Evolutionary conservation across 1,140 invertebrate species (phyloP).

Genomic region (Tetragonula clypearis): DNA sequence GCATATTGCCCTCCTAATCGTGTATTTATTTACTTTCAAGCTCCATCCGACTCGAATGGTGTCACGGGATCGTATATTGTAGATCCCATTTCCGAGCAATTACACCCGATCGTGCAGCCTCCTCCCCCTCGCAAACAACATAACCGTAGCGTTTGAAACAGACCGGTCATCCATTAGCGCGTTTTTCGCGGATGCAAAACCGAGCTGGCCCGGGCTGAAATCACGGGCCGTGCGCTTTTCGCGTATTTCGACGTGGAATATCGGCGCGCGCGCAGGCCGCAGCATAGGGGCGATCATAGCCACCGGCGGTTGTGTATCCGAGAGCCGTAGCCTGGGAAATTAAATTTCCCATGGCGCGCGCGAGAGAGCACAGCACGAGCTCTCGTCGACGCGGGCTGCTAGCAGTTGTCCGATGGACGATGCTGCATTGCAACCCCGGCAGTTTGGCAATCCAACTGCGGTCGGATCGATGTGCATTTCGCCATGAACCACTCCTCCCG

Average conservation of each 20-base stretch:
- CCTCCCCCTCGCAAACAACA: background rate
- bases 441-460: conserved; percentile 77
- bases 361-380: conserved; percentile 14
- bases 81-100: background rate
- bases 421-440: conserved; percentile 73
- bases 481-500: conserved; percentile 30
- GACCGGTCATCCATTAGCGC: background rate
- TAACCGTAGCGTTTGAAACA: background rate
- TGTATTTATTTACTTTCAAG: background rate
- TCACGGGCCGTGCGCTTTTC: conserved; percentile 6
- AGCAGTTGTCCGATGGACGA: conserved; percentile 40
- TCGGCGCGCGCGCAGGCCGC: background rate
- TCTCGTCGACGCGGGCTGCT: conserved; percentile 42
- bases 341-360: conserved; percentile 65
- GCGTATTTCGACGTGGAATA: conserved; percentile 27
- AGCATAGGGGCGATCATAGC: conserved; percentile 6
- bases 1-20: background rate
- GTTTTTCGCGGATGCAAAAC: background rate
- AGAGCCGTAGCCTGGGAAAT: conserved; percentile 58
- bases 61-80: background rate
- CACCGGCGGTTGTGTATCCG: conserved; percentile 48
- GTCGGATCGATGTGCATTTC: conserved; percentile 71
- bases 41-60: background rate
- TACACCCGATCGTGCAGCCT: background rate
- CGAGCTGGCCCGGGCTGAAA: background rate